Evolutionary conservation across 2,797 vertebrate genomes (phyloP).

Genomic region (Muscicapa comitata): DNA sequence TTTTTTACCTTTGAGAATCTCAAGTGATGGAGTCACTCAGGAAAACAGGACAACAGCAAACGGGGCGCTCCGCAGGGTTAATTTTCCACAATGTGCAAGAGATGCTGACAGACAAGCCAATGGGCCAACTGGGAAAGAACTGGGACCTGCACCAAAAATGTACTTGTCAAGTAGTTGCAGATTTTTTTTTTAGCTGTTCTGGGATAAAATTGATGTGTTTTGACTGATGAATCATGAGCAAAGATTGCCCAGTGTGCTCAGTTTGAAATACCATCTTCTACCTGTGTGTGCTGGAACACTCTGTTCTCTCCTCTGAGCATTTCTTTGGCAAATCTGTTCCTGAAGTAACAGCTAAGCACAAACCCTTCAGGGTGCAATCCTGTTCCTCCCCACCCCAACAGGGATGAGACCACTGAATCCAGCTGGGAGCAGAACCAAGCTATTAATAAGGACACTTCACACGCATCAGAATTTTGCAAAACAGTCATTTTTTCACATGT

Average conservation of each 20-base stretch:
- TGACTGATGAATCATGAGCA: conserved; percentile 70
- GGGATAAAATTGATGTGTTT: conserved; percentile 67
- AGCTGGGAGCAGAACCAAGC: conserved; percentile 47
- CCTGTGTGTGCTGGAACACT: conserved; percentile 69
- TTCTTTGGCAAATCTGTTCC: conserved; percentile 66
- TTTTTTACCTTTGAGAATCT: not conserved
- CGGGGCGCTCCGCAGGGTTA: not conserved
- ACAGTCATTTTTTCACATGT: conserved; percentile 39
- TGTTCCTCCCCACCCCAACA: conserved; percentile 23
- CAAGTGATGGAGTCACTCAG: not conserved
- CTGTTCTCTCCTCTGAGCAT: conserved; percentile 63
- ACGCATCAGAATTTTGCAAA: conserved; percentile 48
- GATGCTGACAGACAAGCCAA: conserved; percentile 65
- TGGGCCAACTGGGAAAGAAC: conserved; percentile 66
- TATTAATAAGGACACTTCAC: conserved; percentile 45
- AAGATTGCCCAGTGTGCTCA: conserved; percentile 66
- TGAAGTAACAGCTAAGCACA: conserved; percentile 65
- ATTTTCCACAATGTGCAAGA: conserved; percentile 12
- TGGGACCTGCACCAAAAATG: conserved; percentile 66
- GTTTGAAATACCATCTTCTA: conserved; percentile 68
- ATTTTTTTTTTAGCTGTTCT: conserved; percentile 65
- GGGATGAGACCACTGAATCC: conserved; percentile 27
- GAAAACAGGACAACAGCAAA: conserved; percentile 49
- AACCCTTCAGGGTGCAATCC: conserved; percentile 59
- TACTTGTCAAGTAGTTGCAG: conserved; percentile 67